Evolutionary conservation across 1,140 invertebrate species (phyloP).

Genomic region (Zophobas morio): DNA sequence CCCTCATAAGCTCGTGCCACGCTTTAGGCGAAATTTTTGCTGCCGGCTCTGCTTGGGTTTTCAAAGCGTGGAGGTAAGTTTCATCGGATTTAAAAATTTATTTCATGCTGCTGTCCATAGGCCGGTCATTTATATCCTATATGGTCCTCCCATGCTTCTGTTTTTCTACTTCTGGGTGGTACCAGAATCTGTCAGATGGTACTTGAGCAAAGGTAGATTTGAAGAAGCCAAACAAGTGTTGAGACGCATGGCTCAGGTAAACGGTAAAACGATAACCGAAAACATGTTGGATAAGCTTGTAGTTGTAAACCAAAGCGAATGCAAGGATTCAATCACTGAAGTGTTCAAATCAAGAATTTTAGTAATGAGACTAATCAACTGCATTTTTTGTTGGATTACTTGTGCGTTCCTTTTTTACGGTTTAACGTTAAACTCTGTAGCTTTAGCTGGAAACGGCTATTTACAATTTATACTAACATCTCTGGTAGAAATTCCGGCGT

Average conservation of each 20-base stretch:
- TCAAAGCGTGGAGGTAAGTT: conserved; percentile 76
- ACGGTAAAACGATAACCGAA: conserved; percentile 74
- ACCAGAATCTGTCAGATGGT: conserved; percentile 71
- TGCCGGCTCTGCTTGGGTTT: conserved; percentile 80
- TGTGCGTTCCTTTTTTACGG: conserved; percentile 86
- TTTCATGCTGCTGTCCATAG: conserved; percentile 52
- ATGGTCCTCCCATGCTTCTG: conserved; percentile 57
- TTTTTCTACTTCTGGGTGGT: conserved; percentile 66
- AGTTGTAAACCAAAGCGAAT: conserved; percentile 29
- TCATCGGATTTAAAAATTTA: conserved; percentile 49
- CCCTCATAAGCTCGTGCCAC: conserved; percentile 79
- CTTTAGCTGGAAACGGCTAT: conserved; percentile 81
- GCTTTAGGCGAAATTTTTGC: conserved; percentile 82
- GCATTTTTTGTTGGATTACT: conserved; percentile 79
- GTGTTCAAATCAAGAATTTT: conserved; percentile 74
- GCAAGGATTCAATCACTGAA: conserved; percentile 66
- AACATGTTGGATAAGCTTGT: conserved; percentile 68
- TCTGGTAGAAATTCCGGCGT: conserved; percentile 81
- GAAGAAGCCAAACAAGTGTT: conserved; percentile 69
- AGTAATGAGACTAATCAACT: conserved; percentile 74
- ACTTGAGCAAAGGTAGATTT: conserved; percentile 68
- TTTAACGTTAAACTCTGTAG: conserved; percentile 83
- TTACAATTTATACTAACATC: conserved; percentile 81
- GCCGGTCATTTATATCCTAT: conserved; percentile 69
- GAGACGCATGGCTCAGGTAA: conserved; percentile 70